phyloP scores from a whole-genome alignment of 2,113 vertebrate genomes.

The Coptodon bakossiorum region DNA sequence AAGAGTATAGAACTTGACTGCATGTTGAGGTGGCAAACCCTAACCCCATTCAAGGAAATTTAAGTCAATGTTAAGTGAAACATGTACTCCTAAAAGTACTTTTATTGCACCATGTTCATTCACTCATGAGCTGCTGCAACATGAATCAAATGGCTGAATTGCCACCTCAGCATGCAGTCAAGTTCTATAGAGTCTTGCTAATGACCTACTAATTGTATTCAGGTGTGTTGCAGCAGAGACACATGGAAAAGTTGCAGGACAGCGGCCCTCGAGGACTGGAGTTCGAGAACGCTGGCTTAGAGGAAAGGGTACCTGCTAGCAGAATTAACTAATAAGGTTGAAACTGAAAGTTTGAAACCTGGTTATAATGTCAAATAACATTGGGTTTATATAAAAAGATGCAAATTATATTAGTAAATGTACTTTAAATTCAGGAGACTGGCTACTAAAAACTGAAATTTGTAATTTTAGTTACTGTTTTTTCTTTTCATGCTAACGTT shows the following conservation, averaged over 20 bases:
- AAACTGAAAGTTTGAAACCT: background rate
- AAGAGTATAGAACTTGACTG: background rate
- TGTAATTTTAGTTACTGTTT: background rate
- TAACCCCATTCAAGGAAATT: background rate
- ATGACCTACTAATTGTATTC: background rate
- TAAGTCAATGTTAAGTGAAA: background rate
- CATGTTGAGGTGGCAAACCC: background rate
- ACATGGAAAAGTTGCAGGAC: background rate
- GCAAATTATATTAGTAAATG: background rate
- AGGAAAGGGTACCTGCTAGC: background rate
- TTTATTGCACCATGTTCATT: background rate
- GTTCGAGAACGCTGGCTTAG: background rate
- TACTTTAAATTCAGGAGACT: background rate
- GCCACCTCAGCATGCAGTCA: background rate
- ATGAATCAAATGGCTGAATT: background rate
- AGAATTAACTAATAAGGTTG: background rate
- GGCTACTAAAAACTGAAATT: background rate
- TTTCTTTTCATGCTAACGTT: background rate
- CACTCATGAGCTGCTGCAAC: background rate
- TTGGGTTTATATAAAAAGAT: background rate
- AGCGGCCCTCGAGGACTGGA: background rate
- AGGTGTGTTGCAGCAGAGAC: background rate
- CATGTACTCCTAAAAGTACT: background rate
- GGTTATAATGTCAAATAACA: background rate
- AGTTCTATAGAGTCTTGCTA: background rate